These are phyloP conservation scores for Tineola bisselliella DNA, from an alignment of 2,888 invertebrate species.

Conservation along the genomic window DNA sequence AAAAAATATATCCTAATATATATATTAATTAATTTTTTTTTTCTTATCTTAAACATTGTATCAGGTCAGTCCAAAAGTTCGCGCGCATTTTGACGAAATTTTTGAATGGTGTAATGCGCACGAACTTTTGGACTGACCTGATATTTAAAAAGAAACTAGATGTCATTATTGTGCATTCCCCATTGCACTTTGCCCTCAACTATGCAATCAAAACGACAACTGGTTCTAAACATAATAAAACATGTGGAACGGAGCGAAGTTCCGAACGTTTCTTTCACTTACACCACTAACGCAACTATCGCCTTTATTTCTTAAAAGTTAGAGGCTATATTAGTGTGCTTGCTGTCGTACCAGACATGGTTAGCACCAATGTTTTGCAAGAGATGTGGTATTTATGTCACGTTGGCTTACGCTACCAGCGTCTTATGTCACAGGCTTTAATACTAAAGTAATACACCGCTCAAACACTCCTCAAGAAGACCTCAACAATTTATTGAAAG, in stretches of 20 bases:
- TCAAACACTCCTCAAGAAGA: too few species aligned
- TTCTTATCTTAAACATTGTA: too few species aligned
- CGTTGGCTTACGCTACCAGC: slow-evolving; percentile 19
- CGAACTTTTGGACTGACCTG: too few species aligned
- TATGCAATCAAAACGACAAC: neutral
- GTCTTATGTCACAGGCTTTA: slow-evolving; percentile 16
- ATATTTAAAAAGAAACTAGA: too few species aligned
- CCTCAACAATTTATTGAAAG: too few species aligned
- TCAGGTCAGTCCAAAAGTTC: too few species aligned
- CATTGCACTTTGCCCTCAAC: slow-evolving; percentile 4
- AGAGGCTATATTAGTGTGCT: neutral
- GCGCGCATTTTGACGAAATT: too few species aligned
- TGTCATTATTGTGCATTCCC: too few species aligned
- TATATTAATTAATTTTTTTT: too few species aligned
- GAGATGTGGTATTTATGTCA: slow-evolving; percentile 43
- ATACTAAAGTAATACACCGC: neutral
- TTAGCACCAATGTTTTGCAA: slow-evolving; percentile 39
- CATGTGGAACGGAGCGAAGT: slow-evolving; percentile 11
- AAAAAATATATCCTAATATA: too few species aligned
- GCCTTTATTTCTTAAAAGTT: neutral
- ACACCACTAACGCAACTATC: neutral
- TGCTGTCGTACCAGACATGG: slow-evolving; percentile 33
- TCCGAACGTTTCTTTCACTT: slow-evolving; percentile 10
- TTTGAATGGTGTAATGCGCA: too few species aligned
- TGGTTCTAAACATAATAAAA: neutral